Evolutionary conservation across 2,888 invertebrate species (phyloP).

Genomic region (Idaea aversata): DNA sequence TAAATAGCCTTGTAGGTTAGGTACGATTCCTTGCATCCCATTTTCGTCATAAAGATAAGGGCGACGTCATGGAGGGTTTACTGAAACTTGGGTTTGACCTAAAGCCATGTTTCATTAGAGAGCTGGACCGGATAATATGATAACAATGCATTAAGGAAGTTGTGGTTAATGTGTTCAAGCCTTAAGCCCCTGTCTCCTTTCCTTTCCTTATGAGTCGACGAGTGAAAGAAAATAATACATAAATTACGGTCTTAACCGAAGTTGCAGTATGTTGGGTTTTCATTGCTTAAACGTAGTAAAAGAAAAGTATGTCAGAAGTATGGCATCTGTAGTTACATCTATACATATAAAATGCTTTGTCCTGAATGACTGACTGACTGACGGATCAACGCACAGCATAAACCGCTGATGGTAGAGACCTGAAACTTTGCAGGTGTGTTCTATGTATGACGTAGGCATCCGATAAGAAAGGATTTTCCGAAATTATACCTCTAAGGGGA

Average conservation of each 20-base stretch:
- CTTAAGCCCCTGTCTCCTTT: constrained; percentile 36
- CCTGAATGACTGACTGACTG: too few species aligned
- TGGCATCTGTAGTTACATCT: too few species aligned
- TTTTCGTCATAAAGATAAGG: constrained; percentile 41
- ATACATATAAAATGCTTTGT: too few species aligned
- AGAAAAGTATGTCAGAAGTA: too few species aligned
- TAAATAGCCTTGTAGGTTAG: neutral
- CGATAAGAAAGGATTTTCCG: too few species aligned
- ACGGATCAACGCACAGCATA: too few species aligned
- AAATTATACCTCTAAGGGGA: too few species aligned
- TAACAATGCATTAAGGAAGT: constrained; percentile 53
- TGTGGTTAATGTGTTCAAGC: constrained; percentile 40
- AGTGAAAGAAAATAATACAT: constrained; percentile 17
- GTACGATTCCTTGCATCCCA: constrained; percentile 6
- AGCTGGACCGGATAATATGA: constrained; percentile 43
- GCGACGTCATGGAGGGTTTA: constrained; percentile 38
- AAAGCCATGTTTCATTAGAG: constrained; percentile 53
- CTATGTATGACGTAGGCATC: too few species aligned
- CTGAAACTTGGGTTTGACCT: constrained; percentile 41
- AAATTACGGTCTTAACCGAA: neutral
- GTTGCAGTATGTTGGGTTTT: neutral
- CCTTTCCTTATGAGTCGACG: constrained; percentile 28
- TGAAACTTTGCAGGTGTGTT: too few species aligned
- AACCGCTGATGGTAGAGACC: too few species aligned
- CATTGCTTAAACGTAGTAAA: too few species aligned